Evolutionary conservation across 2,888 invertebrate species (phyloP).

Genomic region (Pedicia rivosa): DNA sequence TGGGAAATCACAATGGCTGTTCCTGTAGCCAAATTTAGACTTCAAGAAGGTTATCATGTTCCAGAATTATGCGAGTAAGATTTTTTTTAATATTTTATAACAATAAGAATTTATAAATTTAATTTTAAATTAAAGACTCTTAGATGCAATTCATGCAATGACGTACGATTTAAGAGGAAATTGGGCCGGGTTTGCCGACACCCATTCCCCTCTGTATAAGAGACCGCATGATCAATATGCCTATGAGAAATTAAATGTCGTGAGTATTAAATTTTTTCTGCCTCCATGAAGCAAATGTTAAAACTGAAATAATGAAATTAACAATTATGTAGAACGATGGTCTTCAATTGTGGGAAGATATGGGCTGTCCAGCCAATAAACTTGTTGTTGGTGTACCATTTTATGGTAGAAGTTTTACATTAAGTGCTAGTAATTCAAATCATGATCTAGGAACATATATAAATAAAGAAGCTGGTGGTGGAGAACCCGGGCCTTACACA

Average conservation of each 20-base stretch:
- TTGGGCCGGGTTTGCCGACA: slow-evolving; percentile 84
- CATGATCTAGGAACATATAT: slow-evolving; percentile 73
- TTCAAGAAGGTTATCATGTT: slow-evolving; percentile 82
- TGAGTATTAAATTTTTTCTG: too few relatives aligned
- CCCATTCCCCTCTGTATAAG: slow-evolving; percentile 73
- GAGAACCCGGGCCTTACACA: slow-evolving; percentile 69
- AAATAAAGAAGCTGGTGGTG: slow-evolving; percentile 81
- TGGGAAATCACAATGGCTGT: slow-evolving; percentile 88
- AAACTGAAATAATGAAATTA: too few relatives aligned
- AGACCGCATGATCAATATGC: slow-evolving; percentile 79
- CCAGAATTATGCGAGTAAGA: slow-evolving; percentile 77
- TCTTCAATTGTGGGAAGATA: slow-evolving; percentile 71
- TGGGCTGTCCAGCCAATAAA: slow-evolving; percentile 76
- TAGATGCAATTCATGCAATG: slow-evolving; percentile 77
- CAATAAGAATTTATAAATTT: neutral
- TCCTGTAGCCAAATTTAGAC: slow-evolving; percentile 69
- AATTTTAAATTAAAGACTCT: slow-evolving; percentile 33
- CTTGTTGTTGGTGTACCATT: slow-evolving; percentile 79
- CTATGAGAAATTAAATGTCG: slow-evolving; percentile 79
- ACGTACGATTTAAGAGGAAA: slow-evolving; percentile 73
- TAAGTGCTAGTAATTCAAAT: slow-evolving; percentile 67
- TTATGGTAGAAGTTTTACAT: slow-evolving; percentile 73
- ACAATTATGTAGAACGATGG: slow-evolving; percentile 66
- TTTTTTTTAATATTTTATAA: slow-evolving; percentile 12
- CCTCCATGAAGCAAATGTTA: too few relatives aligned